Conservation (phyloP, 1,140 invertebrate species). For the Drosophila dunni region DNA sequence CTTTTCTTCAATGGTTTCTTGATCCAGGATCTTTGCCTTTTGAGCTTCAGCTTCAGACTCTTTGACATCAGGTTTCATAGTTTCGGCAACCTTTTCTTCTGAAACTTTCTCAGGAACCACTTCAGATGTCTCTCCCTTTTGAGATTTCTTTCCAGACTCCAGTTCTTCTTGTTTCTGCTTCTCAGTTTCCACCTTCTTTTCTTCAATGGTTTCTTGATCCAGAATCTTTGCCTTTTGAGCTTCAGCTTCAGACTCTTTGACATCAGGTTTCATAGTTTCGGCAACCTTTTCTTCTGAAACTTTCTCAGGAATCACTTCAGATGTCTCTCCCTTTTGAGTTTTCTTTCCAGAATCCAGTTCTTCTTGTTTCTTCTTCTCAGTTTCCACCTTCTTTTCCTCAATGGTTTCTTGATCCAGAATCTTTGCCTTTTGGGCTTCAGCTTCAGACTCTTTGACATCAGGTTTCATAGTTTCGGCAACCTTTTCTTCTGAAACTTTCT, state of each 20-base stretch:
- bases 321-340: conserved; percentile 24
- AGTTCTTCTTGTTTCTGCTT: conserved; percentile 9
- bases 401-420: conserved; percentile 15
- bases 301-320: conserved; percentile 33
- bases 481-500: conserved; percentile 8
- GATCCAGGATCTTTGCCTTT: too few relatives aligned
- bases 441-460: conserved; percentile 4
- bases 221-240: conserved; percentile 26
- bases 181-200: conserved; percentile 3
- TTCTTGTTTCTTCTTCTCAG: conserved; percentile 8
- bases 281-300: conserved; percentile 20
- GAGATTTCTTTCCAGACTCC: background rate
- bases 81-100: too few relatives aligned
- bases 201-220: conserved; percentile 10
- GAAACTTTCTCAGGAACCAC: too few relatives aligned
- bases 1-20: background rate
- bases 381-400: conserved; percentile 17
- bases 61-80: too few relatives aligned
- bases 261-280: background rate
- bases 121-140: background rate
- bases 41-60: too few relatives aligned
- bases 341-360: conserved; percentile 11
- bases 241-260: conserved; percentile 12
- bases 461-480: background rate
- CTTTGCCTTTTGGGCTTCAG: background rate